These are phyloP conservation scores for Acleris literana DNA, from an alignment of 2,888 invertebrate genomes.

Conservation along the genomic window DNA sequence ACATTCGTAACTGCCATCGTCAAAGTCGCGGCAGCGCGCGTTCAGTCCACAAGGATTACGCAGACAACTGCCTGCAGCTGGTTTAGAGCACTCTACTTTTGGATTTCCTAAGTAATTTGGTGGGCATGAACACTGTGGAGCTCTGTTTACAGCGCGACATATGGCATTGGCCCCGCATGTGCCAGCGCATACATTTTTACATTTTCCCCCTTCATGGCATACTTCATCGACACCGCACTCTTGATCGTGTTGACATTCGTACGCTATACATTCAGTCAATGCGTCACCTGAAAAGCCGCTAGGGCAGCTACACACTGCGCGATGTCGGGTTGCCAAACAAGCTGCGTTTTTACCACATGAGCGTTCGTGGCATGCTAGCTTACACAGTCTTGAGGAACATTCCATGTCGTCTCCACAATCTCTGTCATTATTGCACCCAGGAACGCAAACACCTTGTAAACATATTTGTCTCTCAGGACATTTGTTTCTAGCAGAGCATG, in stretches of 20 bases:
- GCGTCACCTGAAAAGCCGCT: constrained; percentile 94
- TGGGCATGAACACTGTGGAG: constrained; percentile 93
- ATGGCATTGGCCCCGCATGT: constrained; percentile 94
- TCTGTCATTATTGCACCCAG: constrained; percentile 90
- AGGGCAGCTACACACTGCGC: constrained; percentile 93
- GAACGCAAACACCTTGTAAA: constrained; percentile 87
- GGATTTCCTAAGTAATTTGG: constrained; percentile 92
- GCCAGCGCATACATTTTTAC: constrained; percentile 92
- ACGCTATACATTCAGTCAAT: constrained; percentile 87
- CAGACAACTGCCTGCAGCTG: constrained; percentile 88
- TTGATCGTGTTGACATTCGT: constrained; percentile 89
- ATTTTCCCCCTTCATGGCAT: constrained; percentile 87
- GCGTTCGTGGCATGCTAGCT: constrained; percentile 86
- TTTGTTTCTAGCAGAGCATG: constrained; percentile 87
- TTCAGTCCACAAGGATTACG: constrained; percentile 93
- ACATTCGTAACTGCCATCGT: constrained; percentile 91
- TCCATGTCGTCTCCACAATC: constrained; percentile 91
- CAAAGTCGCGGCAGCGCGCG: constrained; percentile 90
- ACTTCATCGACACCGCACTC: constrained; percentile 91
- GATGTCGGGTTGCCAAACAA: constrained; percentile 91
- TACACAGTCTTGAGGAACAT: constrained; percentile 87
- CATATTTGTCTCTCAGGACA: constrained; percentile 92
- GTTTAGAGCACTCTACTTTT: constrained; percentile 87
- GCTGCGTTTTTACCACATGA: constrained; percentile 92
- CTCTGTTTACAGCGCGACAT: constrained; percentile 90